Evolutionary conservation across 2,797 vertebrate genomes (phyloP).

Genomic region (Lycodopsis pacificus): DNA sequence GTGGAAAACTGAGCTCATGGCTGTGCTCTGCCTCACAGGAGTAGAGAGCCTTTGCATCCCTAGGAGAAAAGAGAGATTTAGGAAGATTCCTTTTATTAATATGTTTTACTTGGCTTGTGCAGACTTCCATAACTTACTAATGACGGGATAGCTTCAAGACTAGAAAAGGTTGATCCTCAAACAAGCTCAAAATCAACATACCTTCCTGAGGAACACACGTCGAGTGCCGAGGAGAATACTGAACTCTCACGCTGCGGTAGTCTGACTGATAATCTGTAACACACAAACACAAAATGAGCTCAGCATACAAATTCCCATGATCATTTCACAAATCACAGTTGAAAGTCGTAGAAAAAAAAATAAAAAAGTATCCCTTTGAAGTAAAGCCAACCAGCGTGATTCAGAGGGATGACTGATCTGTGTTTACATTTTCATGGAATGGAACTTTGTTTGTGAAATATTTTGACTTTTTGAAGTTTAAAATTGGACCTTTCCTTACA

Average conservation of each 20-base stretch:
- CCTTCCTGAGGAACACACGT: slow-evolving; percentile 86
- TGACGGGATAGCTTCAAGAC: background rate
- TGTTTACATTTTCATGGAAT: background rate
- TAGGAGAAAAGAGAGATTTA: slow-evolving; percentile 54
- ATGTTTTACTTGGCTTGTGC: background rate
- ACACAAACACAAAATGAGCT: slow-evolving; percentile 19
- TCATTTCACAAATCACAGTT: background rate
- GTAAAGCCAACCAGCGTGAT: background rate
- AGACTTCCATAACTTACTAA: background rate
- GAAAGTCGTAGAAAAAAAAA: background rate
- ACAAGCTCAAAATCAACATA: slow-evolving; percentile 35
- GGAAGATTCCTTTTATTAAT: background rate
- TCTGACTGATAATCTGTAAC: slow-evolving; percentile 89
- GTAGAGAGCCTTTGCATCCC: slow-evolving; percentile 97
- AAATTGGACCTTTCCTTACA: background rate
- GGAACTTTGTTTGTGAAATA: background rate
- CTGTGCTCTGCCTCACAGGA: slow-evolving; percentile 98
- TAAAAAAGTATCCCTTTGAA: background rate
- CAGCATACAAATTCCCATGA: background rate
- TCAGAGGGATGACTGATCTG: background rate
- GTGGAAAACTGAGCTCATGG: slow-evolving; percentile 97
- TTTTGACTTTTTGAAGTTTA: background rate
- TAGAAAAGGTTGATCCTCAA: background rate
- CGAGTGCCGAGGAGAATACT: slow-evolving; percentile 85
- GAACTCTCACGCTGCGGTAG: slow-evolving; percentile 91